Base-by-base conservation (phyloP, 2,888 invertebrate genomes). In the Perdita meconis region DNA sequence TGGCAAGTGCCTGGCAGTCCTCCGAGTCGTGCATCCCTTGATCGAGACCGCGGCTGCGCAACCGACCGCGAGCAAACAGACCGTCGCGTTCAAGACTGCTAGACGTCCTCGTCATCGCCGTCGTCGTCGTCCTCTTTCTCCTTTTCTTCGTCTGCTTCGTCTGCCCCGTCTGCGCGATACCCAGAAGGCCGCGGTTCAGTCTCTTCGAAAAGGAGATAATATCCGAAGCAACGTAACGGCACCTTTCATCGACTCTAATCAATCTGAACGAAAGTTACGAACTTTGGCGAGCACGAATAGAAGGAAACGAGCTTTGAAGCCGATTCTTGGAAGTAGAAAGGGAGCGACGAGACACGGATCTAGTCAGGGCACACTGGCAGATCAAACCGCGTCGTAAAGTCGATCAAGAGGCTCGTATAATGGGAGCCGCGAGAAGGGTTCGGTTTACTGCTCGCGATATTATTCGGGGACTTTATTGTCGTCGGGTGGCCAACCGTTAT, bases 381-480 rank as follows among this genome's bases (percentile, higher is more conserved):
- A 80, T 89, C 88, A 83, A 88, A 86, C 81, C 66, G 78, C 70
- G 84, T 88, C 89, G 85, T 90, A 88, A 89, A 89, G 78, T 85
- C 83, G 88, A 88, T 89, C 89, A 87, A 86, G 86, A 86, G 83
- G 79, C 80, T 81, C 80, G 82, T 44, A n/a, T n/a, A 70, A 80
- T 42, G 61, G n/a, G 53, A 61, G 67, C 55, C 16, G 73, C 60
- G 68, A 50, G 70, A 53, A 73, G 30, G 57, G 71, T 55, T 44
- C n/a, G 65, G 47, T 87, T 87, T 87, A 87, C 89, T 85, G 86
- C 86, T 84, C 84, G 87, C 83, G 85, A 89, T 90, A 89, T 89
- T 89, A 89, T 90, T 89, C 84, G 86, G 86, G 83, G 86, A 87
- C 86, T 89, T 90, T 89, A 90, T 89, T 78, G 86, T 87, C 87